Evolutionary conservation across 2,888 invertebrate genomes (phyloP).

Genomic region (Lasioglossum lativentre): DNA sequence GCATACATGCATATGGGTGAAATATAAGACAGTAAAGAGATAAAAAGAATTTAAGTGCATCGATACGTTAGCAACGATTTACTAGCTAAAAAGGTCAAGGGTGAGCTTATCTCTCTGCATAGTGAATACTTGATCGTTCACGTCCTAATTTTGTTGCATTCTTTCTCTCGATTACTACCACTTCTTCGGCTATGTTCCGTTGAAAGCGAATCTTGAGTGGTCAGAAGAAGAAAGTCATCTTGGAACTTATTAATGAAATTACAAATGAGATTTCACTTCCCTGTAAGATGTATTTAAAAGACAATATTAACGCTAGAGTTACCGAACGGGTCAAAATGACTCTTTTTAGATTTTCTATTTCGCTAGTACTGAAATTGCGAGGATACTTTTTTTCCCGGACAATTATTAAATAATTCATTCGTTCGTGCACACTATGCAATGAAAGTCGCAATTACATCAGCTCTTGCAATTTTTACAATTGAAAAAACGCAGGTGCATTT

Average conservation of each 20-base stretch:
- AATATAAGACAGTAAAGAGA: no score
- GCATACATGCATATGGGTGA: not conserved
- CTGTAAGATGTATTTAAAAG: not conserved
- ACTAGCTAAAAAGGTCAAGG: constrained; percentile 70
- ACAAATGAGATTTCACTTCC: not conserved
- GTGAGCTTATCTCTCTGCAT: constrained; percentile 45
- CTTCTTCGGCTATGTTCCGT: not conserved
- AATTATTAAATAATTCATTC: not conserved
- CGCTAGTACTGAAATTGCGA: not conserved
- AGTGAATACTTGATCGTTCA: constrained; percentile 30
- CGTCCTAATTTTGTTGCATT: constrained; percentile 60
- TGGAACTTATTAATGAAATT: not conserved
- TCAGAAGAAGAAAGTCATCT: constrained; percentile 3
- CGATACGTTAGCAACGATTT: no score
- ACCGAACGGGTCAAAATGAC: not conserved
- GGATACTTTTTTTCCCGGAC: not conserved
- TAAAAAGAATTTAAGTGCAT: no score
- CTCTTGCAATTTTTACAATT: not conserved
- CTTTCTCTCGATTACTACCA: constrained; percentile 29
- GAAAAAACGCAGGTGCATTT: not conserved
- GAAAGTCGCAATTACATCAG: not conserved
- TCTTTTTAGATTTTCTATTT: not conserved
- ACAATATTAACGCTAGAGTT: not conserved
- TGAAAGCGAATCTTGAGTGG: not conserved
- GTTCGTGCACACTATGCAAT: not conserved